These are phyloP conservation scores for Cotesia chilonis DNA, from an alignment of 1,140 invertebrate genomes.

Conservation along the genomic window DNA sequence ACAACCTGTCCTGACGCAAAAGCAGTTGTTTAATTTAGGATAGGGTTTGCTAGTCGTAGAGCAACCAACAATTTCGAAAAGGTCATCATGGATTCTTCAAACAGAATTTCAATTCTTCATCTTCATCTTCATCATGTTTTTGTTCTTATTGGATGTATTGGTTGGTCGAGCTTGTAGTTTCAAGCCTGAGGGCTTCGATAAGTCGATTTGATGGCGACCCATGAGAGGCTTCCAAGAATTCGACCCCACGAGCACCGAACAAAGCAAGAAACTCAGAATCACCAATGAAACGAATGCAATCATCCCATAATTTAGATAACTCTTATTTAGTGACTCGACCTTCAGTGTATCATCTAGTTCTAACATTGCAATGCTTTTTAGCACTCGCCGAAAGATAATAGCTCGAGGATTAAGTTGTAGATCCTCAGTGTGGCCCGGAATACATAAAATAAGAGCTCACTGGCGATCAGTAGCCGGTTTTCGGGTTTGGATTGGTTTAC, in stretches of 20 bases:
- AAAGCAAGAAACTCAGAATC: no score
- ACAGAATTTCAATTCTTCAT: constrained; percentile 21
- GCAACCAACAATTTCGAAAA: constrained; percentile 29
- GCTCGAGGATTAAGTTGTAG: constrained; percentile 18
- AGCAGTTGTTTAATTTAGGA: not conserved
- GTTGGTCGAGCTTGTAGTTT: not conserved
- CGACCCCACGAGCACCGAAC: not conserved
- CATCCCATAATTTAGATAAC: not conserved
- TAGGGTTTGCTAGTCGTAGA: constrained; percentile 27
- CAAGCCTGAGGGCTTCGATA: constrained; percentile 30
- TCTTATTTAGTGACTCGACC: not conserved
- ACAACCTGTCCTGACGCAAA: not conserved
- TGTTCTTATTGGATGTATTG: not conserved
- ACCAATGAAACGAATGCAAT: not conserved
- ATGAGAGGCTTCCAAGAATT: constrained; percentile 25
- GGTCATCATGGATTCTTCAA: constrained; percentile 11
- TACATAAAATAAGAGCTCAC: not conserved
- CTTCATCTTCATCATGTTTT: constrained; percentile 3
- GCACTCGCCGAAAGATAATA: constrained; percentile 6
- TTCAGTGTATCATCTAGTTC: no score
- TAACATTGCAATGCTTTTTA: constrained; percentile 7
- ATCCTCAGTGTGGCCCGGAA: not conserved
- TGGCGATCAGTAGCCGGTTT: no score
- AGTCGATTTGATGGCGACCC: constrained; percentile 26
- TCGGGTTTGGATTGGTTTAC: constrained; percentile 20